Conservation (phyloP, 2,888 invertebrate species). For the Belgica antarctica region DNA sequence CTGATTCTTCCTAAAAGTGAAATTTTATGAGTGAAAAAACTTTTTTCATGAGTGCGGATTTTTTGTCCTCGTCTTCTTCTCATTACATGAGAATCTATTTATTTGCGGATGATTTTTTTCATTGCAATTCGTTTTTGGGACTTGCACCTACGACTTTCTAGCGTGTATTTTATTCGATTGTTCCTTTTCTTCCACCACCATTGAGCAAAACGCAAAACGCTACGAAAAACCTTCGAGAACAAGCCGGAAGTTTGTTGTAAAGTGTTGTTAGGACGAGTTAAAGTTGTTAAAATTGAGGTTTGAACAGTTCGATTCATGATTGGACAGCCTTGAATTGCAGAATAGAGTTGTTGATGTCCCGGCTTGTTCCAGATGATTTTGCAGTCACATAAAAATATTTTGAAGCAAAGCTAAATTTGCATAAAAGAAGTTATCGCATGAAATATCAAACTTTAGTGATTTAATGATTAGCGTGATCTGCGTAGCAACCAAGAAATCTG, state of each 20-base stretch:
- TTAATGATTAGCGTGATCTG: not conserved
- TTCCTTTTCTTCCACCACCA: not conserved
- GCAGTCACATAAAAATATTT: no score
- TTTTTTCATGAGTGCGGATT: not conserved
- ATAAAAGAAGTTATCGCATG: not conserved
- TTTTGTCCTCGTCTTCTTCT: not conserved
- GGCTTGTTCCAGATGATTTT: no score
- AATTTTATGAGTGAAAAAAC: slow-evolving; percentile 10
- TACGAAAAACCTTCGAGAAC: no score
- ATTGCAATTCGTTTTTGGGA: not conserved
- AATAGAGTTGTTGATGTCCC: no score
- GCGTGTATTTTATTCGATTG: not conserved
- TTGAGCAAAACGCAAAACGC: not conserved
- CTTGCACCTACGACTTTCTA: not conserved
- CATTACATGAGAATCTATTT: not conserved
- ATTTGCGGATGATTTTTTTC: not conserved
- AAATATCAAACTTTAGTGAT: slow-evolving; percentile 8
- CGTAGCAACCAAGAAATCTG: not conserved
- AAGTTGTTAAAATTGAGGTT: no score
- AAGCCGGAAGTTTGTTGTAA: no score
- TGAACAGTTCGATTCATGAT: no score
- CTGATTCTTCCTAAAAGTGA: not conserved
- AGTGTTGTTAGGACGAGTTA: no score
- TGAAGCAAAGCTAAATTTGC: not conserved
- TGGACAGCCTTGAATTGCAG: no score